These are phyloP conservation scores for Proteles cristata DNA, from an alignment of 2,113 vertebrate species.

Conservation along the genomic window DNA sequence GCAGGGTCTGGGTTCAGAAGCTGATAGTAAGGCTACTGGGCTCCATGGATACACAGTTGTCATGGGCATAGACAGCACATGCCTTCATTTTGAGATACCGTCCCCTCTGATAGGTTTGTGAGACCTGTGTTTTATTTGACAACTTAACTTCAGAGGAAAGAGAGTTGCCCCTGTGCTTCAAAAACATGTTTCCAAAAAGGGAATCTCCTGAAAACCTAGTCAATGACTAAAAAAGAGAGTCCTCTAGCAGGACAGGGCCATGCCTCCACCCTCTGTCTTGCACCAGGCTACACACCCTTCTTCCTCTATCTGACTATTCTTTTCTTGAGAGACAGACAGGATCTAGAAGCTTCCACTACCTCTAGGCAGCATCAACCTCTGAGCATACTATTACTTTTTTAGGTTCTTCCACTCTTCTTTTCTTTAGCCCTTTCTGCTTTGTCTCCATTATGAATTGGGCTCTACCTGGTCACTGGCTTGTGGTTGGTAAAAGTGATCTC, in stretches of 20 bases:
- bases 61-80: neutral
- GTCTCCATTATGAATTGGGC: neutral
- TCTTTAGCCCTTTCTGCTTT: neutral
- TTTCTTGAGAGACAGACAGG: neutral
- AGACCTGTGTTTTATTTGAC: neutral
- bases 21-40: neutral
- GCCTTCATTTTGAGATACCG: neutral
- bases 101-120: neutral
- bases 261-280: neutral
- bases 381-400: neutral
- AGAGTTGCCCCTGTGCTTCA: neutral
- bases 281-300: neutral
- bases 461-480: neutral
- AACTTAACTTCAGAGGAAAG: neutral
- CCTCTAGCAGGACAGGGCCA: neutral
- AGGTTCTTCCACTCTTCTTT: neutral
- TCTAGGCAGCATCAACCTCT: neutral
- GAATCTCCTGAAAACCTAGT: neutral
- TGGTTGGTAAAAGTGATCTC: neutral
- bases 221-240: neutral
- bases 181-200: neutral
- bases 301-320: neutral
- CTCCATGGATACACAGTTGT: neutral
- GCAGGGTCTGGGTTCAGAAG: neutral
- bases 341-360: neutral